Evolutionary conservation across 2,888 invertebrate genomes (phyloP).

Genomic region (Eupithecia subfuscata): DNA sequence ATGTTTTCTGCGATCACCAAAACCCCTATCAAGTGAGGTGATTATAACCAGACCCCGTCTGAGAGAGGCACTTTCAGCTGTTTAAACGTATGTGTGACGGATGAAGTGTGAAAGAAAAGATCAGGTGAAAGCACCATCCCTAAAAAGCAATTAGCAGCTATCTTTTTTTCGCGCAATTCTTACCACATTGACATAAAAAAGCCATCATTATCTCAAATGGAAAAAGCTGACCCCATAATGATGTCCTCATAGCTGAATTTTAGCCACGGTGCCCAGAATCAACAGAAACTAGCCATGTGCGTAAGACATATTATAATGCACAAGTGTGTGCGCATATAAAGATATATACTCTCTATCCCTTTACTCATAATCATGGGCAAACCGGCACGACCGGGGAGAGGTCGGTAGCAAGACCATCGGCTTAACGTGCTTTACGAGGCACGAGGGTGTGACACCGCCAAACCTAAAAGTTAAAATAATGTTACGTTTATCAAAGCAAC

Average conservation of each 20-base stretch:
- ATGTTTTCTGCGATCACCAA: too few relatives aligned
- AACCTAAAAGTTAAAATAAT: neutral
- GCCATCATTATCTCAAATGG: too few relatives aligned
- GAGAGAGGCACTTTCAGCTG: too few relatives aligned
- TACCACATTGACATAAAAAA: neutral
- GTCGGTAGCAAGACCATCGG: neutral
- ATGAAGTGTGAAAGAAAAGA: neutral
- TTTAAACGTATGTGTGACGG: too few relatives aligned
- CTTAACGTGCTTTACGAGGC: neutral
- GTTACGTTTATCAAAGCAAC: neutral
- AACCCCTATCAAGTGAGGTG: too few relatives aligned
- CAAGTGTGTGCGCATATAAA: neutral
- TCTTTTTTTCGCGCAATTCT: neutral
- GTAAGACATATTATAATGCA: too few relatives aligned
- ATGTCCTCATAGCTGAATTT: too few relatives aligned
- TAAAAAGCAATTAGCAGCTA: neutral
- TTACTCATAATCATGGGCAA: neutral
- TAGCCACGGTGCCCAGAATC: too few relatives aligned
- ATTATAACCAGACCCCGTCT: too few relatives aligned
- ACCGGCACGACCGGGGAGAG: neutral
- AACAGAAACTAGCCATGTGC: neutral
- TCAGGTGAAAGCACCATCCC: neutral
- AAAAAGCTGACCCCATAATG: too few relatives aligned
- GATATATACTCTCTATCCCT: too few relatives aligned
- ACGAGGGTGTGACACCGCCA: neutral